Base-by-base conservation (phyloP, 2,888 invertebrate species). In the Drosophila nr. medialis region DNA sequence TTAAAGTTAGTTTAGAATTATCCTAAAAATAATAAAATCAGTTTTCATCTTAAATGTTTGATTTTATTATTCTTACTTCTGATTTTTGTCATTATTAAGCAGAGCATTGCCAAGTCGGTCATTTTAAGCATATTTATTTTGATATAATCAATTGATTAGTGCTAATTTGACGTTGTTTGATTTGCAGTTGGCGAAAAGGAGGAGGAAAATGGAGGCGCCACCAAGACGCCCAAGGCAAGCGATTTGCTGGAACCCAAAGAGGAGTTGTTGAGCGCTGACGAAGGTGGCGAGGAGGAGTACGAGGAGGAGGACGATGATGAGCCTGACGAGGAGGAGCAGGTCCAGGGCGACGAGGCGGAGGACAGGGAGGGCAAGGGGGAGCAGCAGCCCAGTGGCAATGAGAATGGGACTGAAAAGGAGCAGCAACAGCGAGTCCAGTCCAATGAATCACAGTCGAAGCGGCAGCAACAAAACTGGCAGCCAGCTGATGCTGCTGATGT, bases 191-290 rank as follows among this genome's bases (percentile, higher is more conserved):
- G 88, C 76, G 88, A 90, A 71, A 86, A 86, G 64, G 89, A 87
- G 62, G 89, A 89, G 49, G 87, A 86, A 40, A 75, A 63, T 55
- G 75, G 60, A 24, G 64, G 30, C 4, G 64, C 51, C n/a, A 32
- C 38, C n/a, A 69, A 66, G 64, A 65, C 59, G 68, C 65, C 68
- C 24, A 77, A 75, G 62, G 63, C 65, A 15, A 7, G 40, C 4
- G 83, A 89, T 64, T 82, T 91, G 45, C 65, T 91, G 48, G 91
- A 92, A 77, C 89, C 92, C 71, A 92, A 92, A 60, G 91, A 92
- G 73, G 92, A 91, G 77, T 66, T 91, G 60, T 75, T 91, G 45
- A 89, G 89, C 68, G 91, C 88, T 38, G 85, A 89, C 6, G 90
- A 88, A 45, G 82, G 36, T 11, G 34, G 18, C 11, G 54, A 54